Evolutionary conservation across 1,140 invertebrate species (phyloP).

Genomic region (Daktulosphaira vitifoliae): DNA sequence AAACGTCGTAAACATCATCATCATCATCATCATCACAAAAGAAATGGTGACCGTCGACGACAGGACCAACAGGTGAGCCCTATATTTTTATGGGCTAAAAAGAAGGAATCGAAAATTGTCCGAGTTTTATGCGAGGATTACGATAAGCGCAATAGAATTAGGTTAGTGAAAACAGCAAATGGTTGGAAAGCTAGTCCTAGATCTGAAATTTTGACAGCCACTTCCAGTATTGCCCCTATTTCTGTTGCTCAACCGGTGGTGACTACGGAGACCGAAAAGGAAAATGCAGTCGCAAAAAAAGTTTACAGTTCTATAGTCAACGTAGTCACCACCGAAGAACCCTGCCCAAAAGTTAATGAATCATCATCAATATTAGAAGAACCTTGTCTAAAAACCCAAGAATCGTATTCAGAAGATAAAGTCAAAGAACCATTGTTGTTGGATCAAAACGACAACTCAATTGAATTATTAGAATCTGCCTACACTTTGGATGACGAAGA

Average conservation of each 20-base stretch:
- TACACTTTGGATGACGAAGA: neutral
- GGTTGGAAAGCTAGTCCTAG: neutral
- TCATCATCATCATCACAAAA: neutral
- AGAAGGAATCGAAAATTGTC: conserved; percentile 63
- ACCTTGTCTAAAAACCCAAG: neutral
- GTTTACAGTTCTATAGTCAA: neutral
- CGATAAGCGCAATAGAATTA: conserved; percentile 57
- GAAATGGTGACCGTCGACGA: neutral
- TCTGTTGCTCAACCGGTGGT: neutral
- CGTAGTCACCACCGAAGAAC: neutral
- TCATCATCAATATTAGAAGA: too few species aligned
- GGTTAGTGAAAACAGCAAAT: conserved; percentile 63
- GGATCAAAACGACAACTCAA: conserved; percentile 5
- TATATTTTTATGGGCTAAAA: conserved; percentile 71
- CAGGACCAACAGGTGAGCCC: conserved; percentile 55
- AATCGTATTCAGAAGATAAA: conserved; percentile 36
- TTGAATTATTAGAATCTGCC: neutral
- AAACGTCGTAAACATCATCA: conserved; percentile 15
- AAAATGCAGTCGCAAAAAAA: too few species aligned
- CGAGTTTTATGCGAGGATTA: conserved; percentile 75
- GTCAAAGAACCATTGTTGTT: conserved; percentile 32
- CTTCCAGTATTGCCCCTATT: neutral
- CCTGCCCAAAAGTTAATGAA: too few species aligned
- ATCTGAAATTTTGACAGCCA: neutral
- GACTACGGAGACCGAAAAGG: neutral